Evolutionary conservation across 1,140 invertebrate species (phyloP).

Genomic region (Drosophila rhopaloa): DNA sequence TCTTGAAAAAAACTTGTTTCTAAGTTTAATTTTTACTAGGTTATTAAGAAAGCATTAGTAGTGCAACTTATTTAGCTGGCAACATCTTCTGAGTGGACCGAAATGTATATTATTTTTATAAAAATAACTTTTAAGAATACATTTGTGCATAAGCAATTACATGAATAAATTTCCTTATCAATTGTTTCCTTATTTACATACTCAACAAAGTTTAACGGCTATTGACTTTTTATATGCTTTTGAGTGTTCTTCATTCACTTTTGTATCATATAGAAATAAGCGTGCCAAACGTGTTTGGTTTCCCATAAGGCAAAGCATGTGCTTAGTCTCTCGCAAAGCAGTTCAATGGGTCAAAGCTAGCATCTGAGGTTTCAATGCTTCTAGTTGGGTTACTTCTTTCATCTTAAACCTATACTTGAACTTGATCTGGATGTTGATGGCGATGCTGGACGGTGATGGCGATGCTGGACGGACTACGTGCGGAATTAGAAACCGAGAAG

Average conservation of each 20-base stretch:
- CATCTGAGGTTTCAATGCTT: conserved; percentile 29
- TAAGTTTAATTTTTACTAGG: too few relatives aligned
- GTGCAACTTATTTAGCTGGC: too few relatives aligned
- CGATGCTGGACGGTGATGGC: too few relatives aligned
- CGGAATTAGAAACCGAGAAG: conserved; percentile 58
- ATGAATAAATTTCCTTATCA: neutral
- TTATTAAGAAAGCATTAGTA: too few relatives aligned
- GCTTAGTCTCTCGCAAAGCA: conserved; percentile 45
- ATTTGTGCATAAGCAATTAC: neutral
- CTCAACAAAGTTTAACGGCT: neutral
- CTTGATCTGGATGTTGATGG: conserved; percentile 62
- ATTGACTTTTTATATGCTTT: conserved; percentile 17
- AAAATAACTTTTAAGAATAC: too few relatives aligned
- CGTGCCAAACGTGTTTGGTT: conserved; percentile 31
- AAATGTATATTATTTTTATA: too few relatives aligned
- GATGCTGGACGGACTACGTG: conserved; percentile 38
- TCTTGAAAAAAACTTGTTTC: too few relatives aligned
- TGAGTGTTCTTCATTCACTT: conserved; percentile 23
- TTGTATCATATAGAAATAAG: conserved; percentile 39
- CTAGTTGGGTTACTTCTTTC: conserved; percentile 28
- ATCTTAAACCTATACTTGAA: conserved; percentile 46
- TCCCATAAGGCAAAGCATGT: conserved; percentile 11
- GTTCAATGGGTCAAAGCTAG: conserved; percentile 64
- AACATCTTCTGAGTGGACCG: too few relatives aligned
- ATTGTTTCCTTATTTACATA: neutral